Evolutionary conservation across 2,888 invertebrate genomes (phyloP), one percentile per base, ranked within the genome.

Genomic region (Argyresthia goedartella): DNA sequence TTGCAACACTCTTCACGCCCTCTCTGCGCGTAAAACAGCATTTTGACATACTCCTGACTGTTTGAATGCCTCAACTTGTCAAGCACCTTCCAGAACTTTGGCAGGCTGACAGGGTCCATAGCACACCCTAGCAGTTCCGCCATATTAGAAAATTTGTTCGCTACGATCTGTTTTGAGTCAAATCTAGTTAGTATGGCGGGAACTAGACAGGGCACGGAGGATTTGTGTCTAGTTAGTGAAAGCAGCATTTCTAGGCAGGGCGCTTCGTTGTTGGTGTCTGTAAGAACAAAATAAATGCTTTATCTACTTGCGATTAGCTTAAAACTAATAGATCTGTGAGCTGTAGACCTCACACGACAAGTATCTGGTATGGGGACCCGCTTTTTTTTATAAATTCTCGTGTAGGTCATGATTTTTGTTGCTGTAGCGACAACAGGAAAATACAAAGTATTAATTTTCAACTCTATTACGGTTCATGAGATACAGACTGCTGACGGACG

Each of bases 1-100:
- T 74, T 68, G 7, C 78, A 77, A 41, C 68, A 63, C 0, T 54
- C 55, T 0, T 60, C 56, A 44, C 59, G 69, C 0, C 60, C 64
- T 11, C 52, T 57, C 52, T 71, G 70, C 0, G 65, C 60, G 44
- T 70, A 67, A 55, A 66, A 66, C 49, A 82, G 10, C 36, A 73
- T 55, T 8, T 66, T 69, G 0, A 81, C 61, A 49, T 72, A 80
- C 0, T 61, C 60, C 0, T 55, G 56, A 0, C 59, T 58, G n/a
- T 60, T 63, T 8, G 41, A 44, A 0, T 14, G 51, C 3, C 54
- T 55, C 36, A 62, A 53, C 11, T 54, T 60, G 1, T 60, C 61
- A 42, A 76, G 51, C 9, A 67, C 47, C 6, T 52, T 56, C 46
- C 64, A 60, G 53, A 64, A 72, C 13, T 57, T 62, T 1, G 51